phyloP scores from a whole-genome alignment of 2,113 vertebrate species.

The Oryzias celebensis region DNA sequence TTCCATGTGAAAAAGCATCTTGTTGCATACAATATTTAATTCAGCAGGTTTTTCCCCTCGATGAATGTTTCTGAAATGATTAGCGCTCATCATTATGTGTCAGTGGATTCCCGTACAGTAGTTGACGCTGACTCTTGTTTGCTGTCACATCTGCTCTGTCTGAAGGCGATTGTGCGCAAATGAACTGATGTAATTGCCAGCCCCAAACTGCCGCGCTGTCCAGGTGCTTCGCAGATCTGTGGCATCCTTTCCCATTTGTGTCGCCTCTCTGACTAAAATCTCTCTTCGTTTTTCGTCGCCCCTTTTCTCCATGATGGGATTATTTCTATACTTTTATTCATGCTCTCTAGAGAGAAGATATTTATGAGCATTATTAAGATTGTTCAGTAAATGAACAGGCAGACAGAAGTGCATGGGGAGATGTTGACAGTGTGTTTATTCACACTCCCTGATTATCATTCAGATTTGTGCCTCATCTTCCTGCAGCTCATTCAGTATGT shows the following conservation, averaged over 20 bases:
- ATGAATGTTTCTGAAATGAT: not conserved
- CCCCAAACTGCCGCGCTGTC: constrained; percentile 24
- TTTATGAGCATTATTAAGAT: not conserved
- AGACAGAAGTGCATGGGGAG: not conserved
- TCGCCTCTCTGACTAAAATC: constrained; percentile 38
- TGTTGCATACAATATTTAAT: not conserved
- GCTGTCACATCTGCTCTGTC: constrained; percentile 44
- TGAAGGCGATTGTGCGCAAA: constrained; percentile 35
- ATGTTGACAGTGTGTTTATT: not conserved
- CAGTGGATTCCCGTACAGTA: not conserved
- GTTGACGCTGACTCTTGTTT: constrained; percentile 11
- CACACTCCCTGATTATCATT: constrained; percentile 7
- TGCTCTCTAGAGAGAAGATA: not conserved
- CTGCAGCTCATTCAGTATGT: constrained; percentile 24
- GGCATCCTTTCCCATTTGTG: constrained; percentile 45
- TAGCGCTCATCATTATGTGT: not conserved
- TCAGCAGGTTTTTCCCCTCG: too few species aligned
- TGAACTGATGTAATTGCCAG: constrained; percentile 46
- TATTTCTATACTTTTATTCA: constrained; percentile 4
- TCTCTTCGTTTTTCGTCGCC: constrained; percentile 14
- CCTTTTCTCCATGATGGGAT: constrained; percentile 10
- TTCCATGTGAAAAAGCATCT: not conserved
- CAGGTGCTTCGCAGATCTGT: constrained; percentile 54
- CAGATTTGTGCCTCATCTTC: not conserved
- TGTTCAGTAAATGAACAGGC: not conserved